A percentile compares a stretch with the other conserved stretches of the same genome.
Evolutionary conservation across 2,797 vertebrate genomes (phyloP).

Genomic region (Avahi laniger): DNA sequence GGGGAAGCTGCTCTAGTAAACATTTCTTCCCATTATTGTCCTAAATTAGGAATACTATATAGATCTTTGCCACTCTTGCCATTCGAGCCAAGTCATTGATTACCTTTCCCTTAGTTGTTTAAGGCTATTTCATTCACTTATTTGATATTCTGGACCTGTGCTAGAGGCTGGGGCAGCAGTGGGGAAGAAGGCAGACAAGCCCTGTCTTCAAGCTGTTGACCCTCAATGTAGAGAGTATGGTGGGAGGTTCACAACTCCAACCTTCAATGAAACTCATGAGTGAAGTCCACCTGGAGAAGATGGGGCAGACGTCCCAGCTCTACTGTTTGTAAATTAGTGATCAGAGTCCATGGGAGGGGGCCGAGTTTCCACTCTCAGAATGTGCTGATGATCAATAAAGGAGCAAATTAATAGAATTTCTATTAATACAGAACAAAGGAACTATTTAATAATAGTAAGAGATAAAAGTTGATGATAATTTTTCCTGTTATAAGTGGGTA

Average conservation of each 20-base stretch:
- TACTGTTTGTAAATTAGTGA: neutral
- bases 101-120: neutral
- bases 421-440: neutral
- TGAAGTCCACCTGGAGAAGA: neutral
- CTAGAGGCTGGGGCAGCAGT: neutral
- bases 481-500: neutral
- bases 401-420: neutral
- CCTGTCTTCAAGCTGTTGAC: neutral
- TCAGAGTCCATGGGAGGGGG: neutral
- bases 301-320: neutral
- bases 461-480: neutral
- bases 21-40: neutral
- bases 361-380: neutral
- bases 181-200: neutral
- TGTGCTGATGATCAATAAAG: neutral
- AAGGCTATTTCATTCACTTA: neutral
- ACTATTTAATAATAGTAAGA: neutral
- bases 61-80: neutral
- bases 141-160: neutral
- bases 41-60: neutral
- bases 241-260: neutral
- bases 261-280: neutral
- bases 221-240: neutral
- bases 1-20: neutral
- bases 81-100: neutral